Evolutionary conservation across 2,113 vertebrate genomes (phyloP), one percentile per base, ranked within the genome.

Genomic region (Tychaedon coryphoeus): DNA sequence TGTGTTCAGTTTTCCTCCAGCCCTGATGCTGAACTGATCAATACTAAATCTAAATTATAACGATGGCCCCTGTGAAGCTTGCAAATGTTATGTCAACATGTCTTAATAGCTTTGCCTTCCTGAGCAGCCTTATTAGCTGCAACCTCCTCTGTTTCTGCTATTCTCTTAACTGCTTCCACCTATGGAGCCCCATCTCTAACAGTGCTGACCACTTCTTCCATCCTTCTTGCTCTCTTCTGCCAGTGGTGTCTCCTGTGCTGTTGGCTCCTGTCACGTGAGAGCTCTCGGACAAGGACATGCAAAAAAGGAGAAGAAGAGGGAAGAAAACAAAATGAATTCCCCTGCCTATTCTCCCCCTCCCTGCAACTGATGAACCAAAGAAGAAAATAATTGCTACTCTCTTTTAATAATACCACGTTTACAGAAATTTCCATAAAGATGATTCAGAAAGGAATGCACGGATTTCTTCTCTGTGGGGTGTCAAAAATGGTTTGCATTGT

Each of bases 31-130:
- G 95, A 97, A 95, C 48, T 79, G 98, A 98, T 98, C 97, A 97
- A 98, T 98, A 98, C 96, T 95, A 98, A 98, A 98, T 97, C 95
- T 97, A 98, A 97, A 98, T 98, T 97, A 97, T 95, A 96, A 90
- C 8, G 86, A 97, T 97, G 97, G 96, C 97, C 93, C 96, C 95
- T 74, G 90, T 90, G 96, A 98, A 97, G 96, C 94, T 94, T 97
- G 97, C 97, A 98, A 98, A 98, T 98, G 97, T 97, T 98, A 97
- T 97, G 97, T 98, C 97, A 98, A 98, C 97, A 97, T 94, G 96
- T 96, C 92, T 94, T 98, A 98, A 98, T 97, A 95, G 96, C 96
- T 97, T 93, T 94, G 72, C 97, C 92, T 98, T 97, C 88, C 96
- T 65, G 84, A 92, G 90, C 87, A 86, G 96, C 91, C 96, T 96